Evolutionary conservation across 2,888 invertebrate species (phyloP), one percentile per base, ranked within the genome.

Genomic region (Vandiemenella viatica): DNA sequence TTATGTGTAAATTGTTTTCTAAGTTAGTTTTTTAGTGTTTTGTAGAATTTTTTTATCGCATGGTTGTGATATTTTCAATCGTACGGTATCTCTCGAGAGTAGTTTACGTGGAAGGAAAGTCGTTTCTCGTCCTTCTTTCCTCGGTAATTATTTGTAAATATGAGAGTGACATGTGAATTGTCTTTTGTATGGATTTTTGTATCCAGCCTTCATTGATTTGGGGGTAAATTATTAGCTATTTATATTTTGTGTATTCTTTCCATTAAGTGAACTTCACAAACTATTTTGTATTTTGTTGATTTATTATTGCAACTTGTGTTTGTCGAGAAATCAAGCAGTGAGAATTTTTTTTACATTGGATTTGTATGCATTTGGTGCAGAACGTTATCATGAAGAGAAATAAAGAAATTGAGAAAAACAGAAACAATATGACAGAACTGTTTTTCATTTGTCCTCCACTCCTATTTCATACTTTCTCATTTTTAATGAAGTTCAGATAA

Each of bases 231-330:
- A 26, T 50, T 26, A 55, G 56, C 53, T 53, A 51, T 48, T 49
- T 48, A 45, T 48, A 45, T 50, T 50, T 42, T 50, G 51, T 55
- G 49, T 55, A 53, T 54, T 55, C 52, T 56, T 55, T 57, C 50
- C 51, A 53, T 40, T 47, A 43, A 43, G 49, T 48, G n/a, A n/a
- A n/a, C n/a, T n/a, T n/a, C n/a, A n/a, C n/a, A 37, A 49, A 49
- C 37, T 52, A 43, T 55, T 56, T 49, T 54, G 54, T 56, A 54
- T 53, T 56, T 55, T 52, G 55, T 50, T 55, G 53, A 58, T 50
- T 52, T 58, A 54, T 60, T 54, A 63, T 63, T 63, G 64, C 65
- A 64, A 65, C 64, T 65, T 66, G 66, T 65, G 66, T 65, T 66
- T 64, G 66, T 66, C 66, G 66, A 66, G 46, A 45, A 48, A 50